Evolutionary conservation across 2,113 vertebrate genomes (phyloP), one percentile per base, ranked within the genome.

Genomic region (Macroglossus sobrinus): DNA sequence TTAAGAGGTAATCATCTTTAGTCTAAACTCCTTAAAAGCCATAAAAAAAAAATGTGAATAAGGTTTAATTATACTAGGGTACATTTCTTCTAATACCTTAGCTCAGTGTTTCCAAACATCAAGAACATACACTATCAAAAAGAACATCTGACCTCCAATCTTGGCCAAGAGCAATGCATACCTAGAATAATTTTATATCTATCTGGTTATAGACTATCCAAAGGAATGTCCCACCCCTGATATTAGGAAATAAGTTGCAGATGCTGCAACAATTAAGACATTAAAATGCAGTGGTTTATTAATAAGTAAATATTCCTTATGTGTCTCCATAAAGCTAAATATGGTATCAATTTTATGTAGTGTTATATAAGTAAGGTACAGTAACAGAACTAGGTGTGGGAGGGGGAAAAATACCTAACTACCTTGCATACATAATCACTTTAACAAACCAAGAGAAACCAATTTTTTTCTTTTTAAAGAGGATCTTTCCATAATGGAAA

Each of bases 401-500:
- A 57, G 28, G 59, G 13, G 4, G 2, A 12, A 10, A n/a, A 40
- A 45, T 55, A 35, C 10, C 16, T 78, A 9, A 26, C 47, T 53
- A 79, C 21, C 12, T 35, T 57, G 53, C 94, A 96, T 71, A 38
- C 38, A 61, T 33, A 47, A 59, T 78, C 55, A 66, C 47, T 86
- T 4, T 68, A 68, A 91, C 28, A 68, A 80, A 81, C 11, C 66
- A 50, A 90, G 45, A 89, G 16, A 79, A 74, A 72, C 55, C 18
- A 57, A 30, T 28, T 63, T 45, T 45, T 45, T 45, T 21, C 33
- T 71, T 57, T 78, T 50, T 81, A 53, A 71, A 92, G 66, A 64
- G 66, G 0, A 76, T 30, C 47, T 89, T 72, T 64, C 33, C 9
- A 15, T 22, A 14, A 50, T 16, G 50, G 50, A 16, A 28, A 99